These are phyloP conservation scores for Agrypnus murinus DNA, from an alignment of 2,888 invertebrate species.

Conservation along the genomic window DNA sequence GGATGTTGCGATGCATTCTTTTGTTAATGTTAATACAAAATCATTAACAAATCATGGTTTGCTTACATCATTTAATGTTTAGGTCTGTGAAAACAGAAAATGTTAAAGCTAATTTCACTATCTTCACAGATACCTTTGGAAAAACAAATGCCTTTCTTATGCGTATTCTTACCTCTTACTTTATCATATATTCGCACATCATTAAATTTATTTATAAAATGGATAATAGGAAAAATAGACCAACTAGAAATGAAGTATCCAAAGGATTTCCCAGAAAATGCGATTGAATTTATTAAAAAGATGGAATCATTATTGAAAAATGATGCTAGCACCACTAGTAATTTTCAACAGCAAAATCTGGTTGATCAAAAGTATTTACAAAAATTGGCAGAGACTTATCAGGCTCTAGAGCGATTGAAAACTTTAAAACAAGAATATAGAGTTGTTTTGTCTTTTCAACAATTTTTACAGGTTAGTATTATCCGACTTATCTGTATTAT, in stretches of 20 bases:
- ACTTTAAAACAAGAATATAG: constrained; percentile 58
- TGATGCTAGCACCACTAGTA: constrained; percentile 41
- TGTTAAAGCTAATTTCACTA: too few species aligned
- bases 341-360: constrained; percentile 39
- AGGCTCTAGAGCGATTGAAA: constrained; percentile 54
- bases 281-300: constrained; percentile 53
- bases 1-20: too few species aligned
- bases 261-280: constrained; percentile 66
- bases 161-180: constrained; percentile 62
- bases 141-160: constrained; percentile 58
- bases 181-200: constrained; percentile 59
- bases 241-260: constrained; percentile 57
- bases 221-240: constrained; percentile 60
- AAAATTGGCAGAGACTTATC: neutral
- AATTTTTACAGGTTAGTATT: constrained; percentile 58
- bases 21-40: too few species aligned
- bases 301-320: constrained; percentile 62
- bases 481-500: neutral
- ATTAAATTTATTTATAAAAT: constrained; percentile 60
- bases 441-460: constrained; percentile 58
- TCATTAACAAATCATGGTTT: too few species aligned
- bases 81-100: too few species aligned
- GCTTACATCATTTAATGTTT: too few species aligned
- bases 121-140: constrained; percentile 54
- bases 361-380: constrained; percentile 22